Percentiles rank a stretch among this genome's conserved stretches.
Evolutionary conservation across 2,797 vertebrate species (phyloP).

Genomic region (Scyliorhinus canicula): DNA sequence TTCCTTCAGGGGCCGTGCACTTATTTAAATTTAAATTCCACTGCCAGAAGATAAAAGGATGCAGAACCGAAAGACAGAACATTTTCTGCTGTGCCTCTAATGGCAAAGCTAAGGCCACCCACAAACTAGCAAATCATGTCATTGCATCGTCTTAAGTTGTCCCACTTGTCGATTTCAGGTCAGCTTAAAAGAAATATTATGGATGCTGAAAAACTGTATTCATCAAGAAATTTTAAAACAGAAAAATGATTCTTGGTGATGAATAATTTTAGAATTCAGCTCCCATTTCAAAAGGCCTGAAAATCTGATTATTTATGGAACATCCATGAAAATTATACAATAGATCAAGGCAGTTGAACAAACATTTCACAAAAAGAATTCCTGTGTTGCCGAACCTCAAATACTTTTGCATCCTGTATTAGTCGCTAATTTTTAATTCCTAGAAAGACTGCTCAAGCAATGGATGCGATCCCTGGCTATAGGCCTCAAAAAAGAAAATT

Average conservation of each 20-base stretch:
- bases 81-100: neutral
- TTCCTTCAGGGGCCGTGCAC: neutral
- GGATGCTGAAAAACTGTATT: neutral
- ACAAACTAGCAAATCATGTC: neutral
- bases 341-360: neutral
- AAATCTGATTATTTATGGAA: neutral
- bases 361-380: neutral
- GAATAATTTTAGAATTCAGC: neutral
- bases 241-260: neutral
- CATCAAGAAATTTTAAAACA: neutral
- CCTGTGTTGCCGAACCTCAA: neutral
- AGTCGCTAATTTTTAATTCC: neutral
- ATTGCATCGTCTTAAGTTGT: too few species aligned
- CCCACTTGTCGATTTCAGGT: neutral
- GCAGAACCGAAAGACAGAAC: neutral
- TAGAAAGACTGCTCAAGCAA: neutral
- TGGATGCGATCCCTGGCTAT: neutral
- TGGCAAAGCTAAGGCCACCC: neutral
- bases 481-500: neutral
- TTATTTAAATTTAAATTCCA: neutral
- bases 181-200: neutral
- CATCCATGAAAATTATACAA: neutral
- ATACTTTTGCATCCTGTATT: neutral
- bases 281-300: neutral
- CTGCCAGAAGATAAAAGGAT: too few species aligned